Conservation (phyloP, 2,888 invertebrate genomes). For the Alloplasta piceator region DNA sequence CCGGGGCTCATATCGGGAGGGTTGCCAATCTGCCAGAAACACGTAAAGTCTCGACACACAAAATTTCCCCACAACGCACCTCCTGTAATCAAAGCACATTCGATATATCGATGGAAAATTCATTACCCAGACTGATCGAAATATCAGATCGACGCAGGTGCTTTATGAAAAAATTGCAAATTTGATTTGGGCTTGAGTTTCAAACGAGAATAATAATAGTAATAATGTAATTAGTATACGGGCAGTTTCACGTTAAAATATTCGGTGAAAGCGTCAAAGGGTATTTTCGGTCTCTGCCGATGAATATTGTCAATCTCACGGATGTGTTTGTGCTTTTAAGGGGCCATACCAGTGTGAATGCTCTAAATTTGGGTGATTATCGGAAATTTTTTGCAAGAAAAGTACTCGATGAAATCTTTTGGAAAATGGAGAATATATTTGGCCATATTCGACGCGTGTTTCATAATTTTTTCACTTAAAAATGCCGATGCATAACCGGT, state of each 20-base stretch:
- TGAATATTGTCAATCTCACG: conserved; percentile 70
- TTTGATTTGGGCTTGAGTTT: conserved; percentile 1
- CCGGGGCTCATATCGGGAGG: neutral
- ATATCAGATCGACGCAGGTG: conserved; percentile 27
- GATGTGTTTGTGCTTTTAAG: too few species aligned
- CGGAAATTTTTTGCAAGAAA: too few species aligned
- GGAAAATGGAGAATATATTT: too few species aligned
- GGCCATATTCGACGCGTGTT: too few species aligned
- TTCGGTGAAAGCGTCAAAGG: too few species aligned
- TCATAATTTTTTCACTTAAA: too few species aligned
- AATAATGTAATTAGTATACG: too few species aligned
- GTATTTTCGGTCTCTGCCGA: conserved; percentile 64
- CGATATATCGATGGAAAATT: conserved; percentile 28
- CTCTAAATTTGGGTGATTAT: too few species aligned
- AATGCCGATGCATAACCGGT: too few species aligned
- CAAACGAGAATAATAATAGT: neutral
- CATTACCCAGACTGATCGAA: conserved; percentile 36
- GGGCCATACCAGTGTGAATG: too few species aligned
- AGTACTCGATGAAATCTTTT: too few species aligned
- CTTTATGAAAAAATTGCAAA: conserved; percentile 34
- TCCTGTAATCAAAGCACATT: conserved; percentile 14
- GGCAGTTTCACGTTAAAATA: too few species aligned
- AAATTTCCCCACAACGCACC: neutral
- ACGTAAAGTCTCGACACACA: neutral
- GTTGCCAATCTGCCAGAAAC: neutral